Base-by-base conservation (phyloP, 2,113 vertebrate genomes). In the Sturnus vulgaris region DNA sequence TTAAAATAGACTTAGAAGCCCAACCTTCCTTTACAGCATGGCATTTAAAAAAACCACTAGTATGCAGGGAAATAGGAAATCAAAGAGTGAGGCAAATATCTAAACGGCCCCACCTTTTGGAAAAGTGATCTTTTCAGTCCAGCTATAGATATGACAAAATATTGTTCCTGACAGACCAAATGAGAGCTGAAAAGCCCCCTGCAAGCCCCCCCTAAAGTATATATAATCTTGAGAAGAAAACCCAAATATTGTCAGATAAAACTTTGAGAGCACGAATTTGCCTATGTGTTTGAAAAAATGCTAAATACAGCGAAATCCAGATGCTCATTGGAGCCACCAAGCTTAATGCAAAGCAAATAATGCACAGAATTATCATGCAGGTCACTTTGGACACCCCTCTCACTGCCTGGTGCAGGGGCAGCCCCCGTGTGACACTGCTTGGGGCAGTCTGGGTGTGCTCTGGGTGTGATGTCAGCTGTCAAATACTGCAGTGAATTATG, bases 291-390 rank as follows among this genome's bases (percentile, higher is more conserved):
- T 86, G 63, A 88, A 91, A 85, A 88, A 88, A 63, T 0, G 1
- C 79, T 80, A 39, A 83, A 77, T 60, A 73, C 79, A 90, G 52
- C 6, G 23, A 94, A 52, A 73, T 80, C 85, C 94, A 92, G 82
- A 90, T 77, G 75, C 64, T 64, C 64, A 83, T 15, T 53, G 85
- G 85, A 94, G 61, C n/a, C 86, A 37, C 39, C 4, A 7, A 87
- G 75, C 81, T 80, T 85, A 82, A 60, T 31, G 63, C 50, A 76
- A 93, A 95, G 89, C 70, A 87, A 89, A 72, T 59, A 59, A 17
- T 25, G 44, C 55, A 11, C 10, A 24, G 59, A 88, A 77, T 55
- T 66, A 27, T 55, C 12, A 17, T 6, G 37, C 23, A 31, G 16
- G 4, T 81, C 31, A n/a, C 61, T 81, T 11, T 33, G 15, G 22